These are phyloP conservation scores for Amiota communis DNA, from an alignment of 2,888 invertebrate genomes.

Conservation along the genomic window DNA sequence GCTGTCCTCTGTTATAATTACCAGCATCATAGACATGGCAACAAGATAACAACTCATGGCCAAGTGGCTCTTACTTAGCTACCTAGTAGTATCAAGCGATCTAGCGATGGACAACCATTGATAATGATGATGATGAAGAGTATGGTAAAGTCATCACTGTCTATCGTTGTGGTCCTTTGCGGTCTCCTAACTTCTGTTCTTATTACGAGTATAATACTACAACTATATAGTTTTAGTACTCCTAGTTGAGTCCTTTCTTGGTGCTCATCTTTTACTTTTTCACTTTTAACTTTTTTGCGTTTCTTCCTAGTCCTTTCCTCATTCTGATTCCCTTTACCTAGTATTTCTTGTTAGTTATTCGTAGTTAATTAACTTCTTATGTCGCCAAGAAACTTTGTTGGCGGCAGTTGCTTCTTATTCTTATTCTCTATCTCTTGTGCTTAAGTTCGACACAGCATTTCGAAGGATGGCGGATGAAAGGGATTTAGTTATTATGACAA, in stretches of 20 bases:
- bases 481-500: neutral
- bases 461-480: neutral
- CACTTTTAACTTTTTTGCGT: neutral
- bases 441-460: too few species aligned
- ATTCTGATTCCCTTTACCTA: neutral
- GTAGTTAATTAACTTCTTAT: slow-evolving; percentile 49
- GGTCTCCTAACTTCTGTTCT: neutral
- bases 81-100: neutral
- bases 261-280: too few species aligned
- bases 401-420: neutral
- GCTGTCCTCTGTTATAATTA: slow-evolving; percentile 32
- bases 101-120: slow-evolving; percentile 4
- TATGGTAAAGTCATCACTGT: too few species aligned
- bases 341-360: neutral
- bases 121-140: neutral
- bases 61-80: neutral
- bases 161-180: slow-evolving; percentile 1
- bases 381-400: slow-evolving; percentile 37
- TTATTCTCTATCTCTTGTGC: too few species aligned
- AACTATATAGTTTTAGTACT: too few species aligned
- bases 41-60: neutral
- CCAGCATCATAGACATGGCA: slow-evolving; percentile 3
- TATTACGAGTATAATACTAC: neutral
- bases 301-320: neutral
- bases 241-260: too few species aligned